Base-by-base conservation (phyloP, 2,888 invertebrate species). In the Smittia sp. region DNA sequence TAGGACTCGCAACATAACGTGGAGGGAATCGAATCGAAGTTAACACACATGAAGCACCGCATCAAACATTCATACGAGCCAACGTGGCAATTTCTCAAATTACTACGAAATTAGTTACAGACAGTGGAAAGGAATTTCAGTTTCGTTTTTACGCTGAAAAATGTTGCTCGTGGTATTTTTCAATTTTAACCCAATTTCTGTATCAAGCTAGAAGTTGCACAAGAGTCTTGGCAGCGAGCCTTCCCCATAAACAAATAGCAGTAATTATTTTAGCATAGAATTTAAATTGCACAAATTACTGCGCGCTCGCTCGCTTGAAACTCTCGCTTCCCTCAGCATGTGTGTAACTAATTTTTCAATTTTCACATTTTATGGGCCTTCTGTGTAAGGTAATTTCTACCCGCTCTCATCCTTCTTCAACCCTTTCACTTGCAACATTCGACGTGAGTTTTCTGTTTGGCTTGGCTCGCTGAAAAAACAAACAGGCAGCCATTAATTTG, bases 311-410 rank as follows among this genome's bases (percentile, higher is more conserved):
- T 54, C 25, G 58, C 58, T 46, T 38, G 38, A 13, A 18, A 13
- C 41, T 22, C 24, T 24, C 22, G 18, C 25, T n/a, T 20, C 9
- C 22, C 24, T 41, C 46, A 18, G 27, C 69, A 69, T 69, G 32
- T 69, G 69, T 69, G 69, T 69, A 69, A 69, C 69, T 69, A 69
- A 69, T 69, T 69, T 69, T 69, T 69, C 69, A 69, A 69, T 69
- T 69, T 69, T 69, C 54, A 52, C 24, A 24, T 67, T 67, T 67
- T 67, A 41, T 46, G 41, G 24, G 67, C 67, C 20, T 22, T 58
- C 20, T 58, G 9, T 58, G 18, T 58, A 11, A 22, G 58, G 58
- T 58, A 18, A 20, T 58, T 15, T n/a, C 3, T n/a, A n/a, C n/a
- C n/a, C n/a, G n/a, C n/a, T 15, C n/a, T 58, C 22, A 11, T 11